Evolutionary conservation across 1,140 invertebrate genomes (phyloP), one percentile per base, ranked within the genome.

Genomic region (Drosophila ficusphila): DNA sequence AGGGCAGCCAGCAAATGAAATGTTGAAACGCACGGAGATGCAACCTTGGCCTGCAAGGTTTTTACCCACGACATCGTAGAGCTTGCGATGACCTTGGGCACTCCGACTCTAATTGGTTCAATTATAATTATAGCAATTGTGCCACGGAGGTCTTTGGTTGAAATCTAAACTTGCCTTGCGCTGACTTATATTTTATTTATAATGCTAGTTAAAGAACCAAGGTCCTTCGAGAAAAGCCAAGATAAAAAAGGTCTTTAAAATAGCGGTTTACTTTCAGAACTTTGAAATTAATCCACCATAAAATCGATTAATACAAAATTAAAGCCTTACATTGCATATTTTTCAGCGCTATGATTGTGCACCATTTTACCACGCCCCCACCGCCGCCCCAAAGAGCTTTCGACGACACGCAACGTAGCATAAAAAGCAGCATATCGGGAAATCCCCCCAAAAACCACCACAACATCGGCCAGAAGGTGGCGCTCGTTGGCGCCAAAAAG

Each of bases 251-350:
- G 16, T 1, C 42, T 21, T 7, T 4, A 3, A 29, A 16, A 14
- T 12, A 8, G 3, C 3, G 5, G 9, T 0, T 12, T 27, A 14
- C 21, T 5, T 12, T 18, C 5, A 34, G 1, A 25, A 48, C 12
- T 23, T 19, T 14, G 2, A 58, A 34, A 21, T 5, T 25, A 34
- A 11, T 18, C 1, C 18, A n/a, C 7, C 0, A 4, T 27, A 19
- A 6, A 25, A 33, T 7, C 4, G 4, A 23, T 31, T 54, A 7
- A 18, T 23, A n/a, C 0, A 41, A 42, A 68, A 68, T 29, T 29
- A 38, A 44, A 38, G 18, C 27, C 41, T 27, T 61, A 62, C 9
- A 83, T 82, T 83, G 79, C 79, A 78, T 82, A 82, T 82, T 82
- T 82, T 82, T 18, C 79, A 82, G 79, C 74, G 79, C 47, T 34